A percentile compares a stretch with the other conserved stretches of the same genome.
Conservation (phyloP, 1,140 invertebrate genomes). For the Pristionchus pacificus region DNA sequence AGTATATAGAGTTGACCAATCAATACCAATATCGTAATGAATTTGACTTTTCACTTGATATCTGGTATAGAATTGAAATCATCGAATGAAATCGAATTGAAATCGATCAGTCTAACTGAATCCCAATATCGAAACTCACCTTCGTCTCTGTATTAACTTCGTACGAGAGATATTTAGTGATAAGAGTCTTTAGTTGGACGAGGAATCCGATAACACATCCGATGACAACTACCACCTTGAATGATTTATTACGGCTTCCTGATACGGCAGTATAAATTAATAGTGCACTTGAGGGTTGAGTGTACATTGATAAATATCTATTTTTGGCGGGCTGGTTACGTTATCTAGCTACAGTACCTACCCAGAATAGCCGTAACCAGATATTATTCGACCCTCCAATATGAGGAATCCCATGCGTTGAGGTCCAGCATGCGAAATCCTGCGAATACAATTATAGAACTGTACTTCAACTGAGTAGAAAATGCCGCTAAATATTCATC, state of each 20-base stretch:
- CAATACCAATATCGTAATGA: no score
- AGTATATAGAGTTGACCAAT: neutral
- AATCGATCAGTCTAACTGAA: no score
- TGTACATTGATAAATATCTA: no score
- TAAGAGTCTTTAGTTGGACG: constrained; percentile 29
- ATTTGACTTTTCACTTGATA: no score
- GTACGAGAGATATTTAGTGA: constrained; percentile 31
- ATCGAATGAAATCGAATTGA: no score
- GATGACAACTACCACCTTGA: constrained; percentile 33
- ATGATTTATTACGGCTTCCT: no score
- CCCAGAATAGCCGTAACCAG: constrained; percentile 2
- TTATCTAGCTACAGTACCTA: neutral
- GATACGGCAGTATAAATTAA: no score
- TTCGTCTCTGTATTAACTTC: constrained; percentile 39
- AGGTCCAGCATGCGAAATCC: constrained; percentile 40
- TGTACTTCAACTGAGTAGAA: no score
- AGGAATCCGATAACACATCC: constrained; percentile 25
- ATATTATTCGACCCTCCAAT: constrained; percentile 34
- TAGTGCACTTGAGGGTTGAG: no score
- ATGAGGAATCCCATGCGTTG: constrained; percentile 41
- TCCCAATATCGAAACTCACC: constrained; percentile 26
- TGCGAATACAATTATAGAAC: constrained; percentile 8
- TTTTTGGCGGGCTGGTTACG: neutral
- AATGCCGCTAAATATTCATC: no score
- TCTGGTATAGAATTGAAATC: no score